Conservation (phyloP, 2,113 vertebrate genomes). For the Mastomys coucha region DNA sequence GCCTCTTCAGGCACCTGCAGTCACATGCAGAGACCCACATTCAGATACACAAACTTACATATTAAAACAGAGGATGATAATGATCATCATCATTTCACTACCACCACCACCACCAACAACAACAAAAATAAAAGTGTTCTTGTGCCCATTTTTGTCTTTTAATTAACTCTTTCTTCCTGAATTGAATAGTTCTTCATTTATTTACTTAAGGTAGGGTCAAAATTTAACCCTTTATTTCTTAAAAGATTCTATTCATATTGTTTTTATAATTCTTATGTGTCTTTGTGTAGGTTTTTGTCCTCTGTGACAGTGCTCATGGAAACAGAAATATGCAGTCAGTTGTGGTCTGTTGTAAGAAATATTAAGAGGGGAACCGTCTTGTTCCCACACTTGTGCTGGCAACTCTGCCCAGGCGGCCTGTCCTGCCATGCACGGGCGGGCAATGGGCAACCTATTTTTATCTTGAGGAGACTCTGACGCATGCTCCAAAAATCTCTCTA, state of each 20-base stretch:
- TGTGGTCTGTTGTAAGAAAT: neutral
- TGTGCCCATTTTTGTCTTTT: neutral
- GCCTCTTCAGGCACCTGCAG: neutral
- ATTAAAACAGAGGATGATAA: neutral
- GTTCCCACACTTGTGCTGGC: too few species aligned
- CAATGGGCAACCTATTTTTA: too few species aligned
- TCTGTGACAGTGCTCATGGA: neutral
- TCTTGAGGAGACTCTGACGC: too few species aligned
- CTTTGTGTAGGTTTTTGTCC: neutral
- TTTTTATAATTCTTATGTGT: neutral
- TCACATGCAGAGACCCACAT: neutral
- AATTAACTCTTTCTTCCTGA: neutral
- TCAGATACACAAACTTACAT: neutral
- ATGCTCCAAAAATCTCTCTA: too few species aligned
- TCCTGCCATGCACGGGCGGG: too few species aligned
- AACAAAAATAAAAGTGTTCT: neutral
- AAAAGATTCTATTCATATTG: neutral
- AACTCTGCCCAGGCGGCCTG: too few species aligned
- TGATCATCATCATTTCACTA: too few species aligned
- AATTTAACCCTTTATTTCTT: neutral
- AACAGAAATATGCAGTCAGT: neutral
- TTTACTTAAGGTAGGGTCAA: neutral
- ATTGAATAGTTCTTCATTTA: neutral
- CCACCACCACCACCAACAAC: too few species aligned
- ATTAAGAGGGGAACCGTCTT: too few species aligned